Conservation (phyloP, 2,797 vertebrate genomes). For the Liparis tanakae region DNA sequence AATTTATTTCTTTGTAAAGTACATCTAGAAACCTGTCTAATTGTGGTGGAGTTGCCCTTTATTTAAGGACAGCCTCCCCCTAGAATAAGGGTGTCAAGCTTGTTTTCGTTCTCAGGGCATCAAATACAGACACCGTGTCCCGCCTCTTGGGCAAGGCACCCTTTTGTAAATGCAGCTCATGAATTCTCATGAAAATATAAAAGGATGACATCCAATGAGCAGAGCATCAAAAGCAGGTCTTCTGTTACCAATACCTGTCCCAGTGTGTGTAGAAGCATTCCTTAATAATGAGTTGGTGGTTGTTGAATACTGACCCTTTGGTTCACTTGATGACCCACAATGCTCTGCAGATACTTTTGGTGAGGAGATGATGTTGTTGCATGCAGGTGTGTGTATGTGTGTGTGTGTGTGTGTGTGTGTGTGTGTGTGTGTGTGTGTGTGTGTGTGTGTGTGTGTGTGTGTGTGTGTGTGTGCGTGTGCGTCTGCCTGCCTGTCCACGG, state of each 20-base stretch:
- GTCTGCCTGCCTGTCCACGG: neutral
- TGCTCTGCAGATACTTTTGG: neutral
- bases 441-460: neutral
- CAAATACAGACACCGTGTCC: no score
- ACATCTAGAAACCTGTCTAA: neutral
- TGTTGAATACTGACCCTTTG: neutral
- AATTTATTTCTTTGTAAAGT: no score
- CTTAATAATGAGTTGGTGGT: neutral
- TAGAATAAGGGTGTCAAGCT: neutral
- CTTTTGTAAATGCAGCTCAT: neutral
- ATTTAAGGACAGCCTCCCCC: neutral
- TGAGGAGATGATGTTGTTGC: neutral
- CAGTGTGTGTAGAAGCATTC: neutral
- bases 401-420: neutral
- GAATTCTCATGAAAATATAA: neutral
- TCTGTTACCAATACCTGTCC: neutral
- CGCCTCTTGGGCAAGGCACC: no score
- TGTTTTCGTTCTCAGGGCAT: neutral
- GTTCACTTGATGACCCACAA: neutral
- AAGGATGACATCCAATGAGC: neutral
- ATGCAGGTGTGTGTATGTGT: neutral
- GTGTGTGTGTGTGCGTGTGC: neutral
- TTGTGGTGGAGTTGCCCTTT: neutral
- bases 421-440: neutral
- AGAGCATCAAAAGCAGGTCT: neutral